Percentiles rank a stretch among this genome's conserved stretches.
Conservation (phyloP, 2,797 vertebrate genomes). For the Rhabdophis nuchalis region DNA sequence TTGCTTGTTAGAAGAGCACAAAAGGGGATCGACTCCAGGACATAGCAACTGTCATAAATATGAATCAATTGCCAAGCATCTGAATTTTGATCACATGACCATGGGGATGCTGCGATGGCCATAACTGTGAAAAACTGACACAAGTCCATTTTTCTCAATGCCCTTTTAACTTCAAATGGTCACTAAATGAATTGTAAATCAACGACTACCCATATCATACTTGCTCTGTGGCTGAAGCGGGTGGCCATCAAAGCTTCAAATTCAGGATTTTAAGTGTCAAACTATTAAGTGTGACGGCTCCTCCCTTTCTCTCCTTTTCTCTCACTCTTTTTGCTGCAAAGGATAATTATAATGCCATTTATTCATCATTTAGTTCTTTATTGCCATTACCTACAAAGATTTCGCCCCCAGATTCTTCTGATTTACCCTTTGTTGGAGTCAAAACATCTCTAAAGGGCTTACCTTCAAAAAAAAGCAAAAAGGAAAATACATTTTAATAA, state of each 20-base stretch:
- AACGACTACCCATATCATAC: no score
- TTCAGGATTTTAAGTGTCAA: background rate
- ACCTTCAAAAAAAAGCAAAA: no score
- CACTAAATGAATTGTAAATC: background rate
- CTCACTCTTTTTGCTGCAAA: background rate
- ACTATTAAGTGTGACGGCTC: background rate
- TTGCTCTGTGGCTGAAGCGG: no score
- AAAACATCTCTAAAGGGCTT: background rate
- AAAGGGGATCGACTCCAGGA: no score
- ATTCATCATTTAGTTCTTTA: background rate
- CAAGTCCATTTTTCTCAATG: no score
- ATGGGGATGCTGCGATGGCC: no score
- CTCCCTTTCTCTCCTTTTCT: background rate
- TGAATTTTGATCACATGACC: no score
- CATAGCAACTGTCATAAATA: no score
- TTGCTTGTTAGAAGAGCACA: no score
- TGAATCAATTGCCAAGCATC: no score
- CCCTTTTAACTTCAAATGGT: background rate
- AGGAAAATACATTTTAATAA: no score
- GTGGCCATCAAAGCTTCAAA: background rate
- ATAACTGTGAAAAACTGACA: no score
- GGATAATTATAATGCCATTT: background rate
- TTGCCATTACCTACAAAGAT: background rate
- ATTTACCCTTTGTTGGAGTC: background rate
- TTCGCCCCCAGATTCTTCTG: background rate